A percentile compares a stretch with the other conserved stretches of the same genome.
phyloP scores from a whole-genome alignment of 2,888 invertebrate species.

The Acleris holmiana region DNA sequence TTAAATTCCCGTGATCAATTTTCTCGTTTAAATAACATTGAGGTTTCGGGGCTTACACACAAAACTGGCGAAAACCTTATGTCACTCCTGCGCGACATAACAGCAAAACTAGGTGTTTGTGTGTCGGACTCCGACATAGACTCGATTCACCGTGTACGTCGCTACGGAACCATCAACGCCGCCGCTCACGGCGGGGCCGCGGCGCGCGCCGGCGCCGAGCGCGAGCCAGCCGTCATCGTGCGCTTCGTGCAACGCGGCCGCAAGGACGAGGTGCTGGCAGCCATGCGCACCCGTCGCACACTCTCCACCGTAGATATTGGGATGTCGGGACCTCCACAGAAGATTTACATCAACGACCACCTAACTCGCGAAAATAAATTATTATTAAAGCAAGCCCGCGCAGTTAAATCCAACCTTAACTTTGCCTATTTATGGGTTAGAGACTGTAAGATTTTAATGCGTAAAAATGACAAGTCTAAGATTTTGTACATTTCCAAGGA shows the following conservation, averaged over 20 bases:
- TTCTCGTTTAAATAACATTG: too few species aligned
- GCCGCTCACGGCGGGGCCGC: conserved; percentile 62
- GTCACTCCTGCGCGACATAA: too few species aligned
- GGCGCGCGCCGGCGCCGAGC: conserved; percentile 84
- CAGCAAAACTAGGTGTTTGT: too few species aligned
- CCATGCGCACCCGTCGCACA: too few species aligned
- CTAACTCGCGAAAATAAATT: not conserved
- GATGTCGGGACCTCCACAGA: not conserved
- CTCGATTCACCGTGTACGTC: conserved; percentile 67
- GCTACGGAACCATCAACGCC: conserved; percentile 70
- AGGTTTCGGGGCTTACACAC: too few species aligned
- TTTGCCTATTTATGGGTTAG: not conserved
- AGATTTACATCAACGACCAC: not conserved
- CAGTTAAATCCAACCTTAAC: not conserved
- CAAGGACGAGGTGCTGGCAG: too few species aligned
- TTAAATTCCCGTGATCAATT: too few species aligned
- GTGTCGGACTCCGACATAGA: too few species aligned
- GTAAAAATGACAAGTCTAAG: not conserved
- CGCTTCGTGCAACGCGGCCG: too few species aligned
- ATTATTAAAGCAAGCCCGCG: not conserved
- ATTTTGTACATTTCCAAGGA: not conserved
- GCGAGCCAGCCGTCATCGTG: too few species aligned
- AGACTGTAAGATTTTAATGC: conserved; percentile 4
- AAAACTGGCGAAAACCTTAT: too few species aligned
- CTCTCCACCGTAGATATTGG: not conserved